Evolutionary conservation across 37 sponge, comb jelly and placozoan species (phyloP).

Genomic region (Theonella swinhoei): DNA sequence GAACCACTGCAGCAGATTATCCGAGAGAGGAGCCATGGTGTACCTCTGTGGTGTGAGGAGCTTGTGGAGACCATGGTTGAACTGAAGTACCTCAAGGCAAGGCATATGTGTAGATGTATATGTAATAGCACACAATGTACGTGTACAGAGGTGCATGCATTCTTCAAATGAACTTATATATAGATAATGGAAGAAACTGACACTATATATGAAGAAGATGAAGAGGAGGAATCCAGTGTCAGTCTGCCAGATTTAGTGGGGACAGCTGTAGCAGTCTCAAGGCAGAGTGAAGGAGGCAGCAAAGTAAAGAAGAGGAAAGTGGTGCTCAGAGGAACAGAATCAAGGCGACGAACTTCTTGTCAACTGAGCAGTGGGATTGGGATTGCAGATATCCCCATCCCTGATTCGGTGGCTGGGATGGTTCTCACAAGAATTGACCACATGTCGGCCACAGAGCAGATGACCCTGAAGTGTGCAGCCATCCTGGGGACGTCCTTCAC

Average conservation of each 20-base stretch:
- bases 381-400: conserved; percentile 39
- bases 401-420: conserved; percentile 84
- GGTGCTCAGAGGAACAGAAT: not conserved
- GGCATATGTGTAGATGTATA: not conserved
- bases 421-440: conserved; percentile 83
- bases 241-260: not conserved
- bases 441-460: conserved; percentile 74
- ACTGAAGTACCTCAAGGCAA: conserved; percentile 61
- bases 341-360: not conserved
- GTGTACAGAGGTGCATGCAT: not conserved
- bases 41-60: conserved; percentile 89
- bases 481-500: conserved; percentile 76
- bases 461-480: conserved; percentile 92
- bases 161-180: not conserved
- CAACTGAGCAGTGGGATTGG: not conserved
- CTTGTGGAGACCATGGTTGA: conserved; percentile 84
- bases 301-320: not conserved
- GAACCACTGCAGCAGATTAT: conserved; percentile 69
- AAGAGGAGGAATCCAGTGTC: conserved; percentile 5
- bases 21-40: conserved; percentile 71
- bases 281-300: too few species aligned
- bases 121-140: not conserved
- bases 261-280: not conserved
- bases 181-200: not conserved
- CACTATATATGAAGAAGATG: conserved; percentile 15